Conservation (phyloP, 2,888 invertebrate genomes). For the Heteromyza rotundicornis region DNA sequence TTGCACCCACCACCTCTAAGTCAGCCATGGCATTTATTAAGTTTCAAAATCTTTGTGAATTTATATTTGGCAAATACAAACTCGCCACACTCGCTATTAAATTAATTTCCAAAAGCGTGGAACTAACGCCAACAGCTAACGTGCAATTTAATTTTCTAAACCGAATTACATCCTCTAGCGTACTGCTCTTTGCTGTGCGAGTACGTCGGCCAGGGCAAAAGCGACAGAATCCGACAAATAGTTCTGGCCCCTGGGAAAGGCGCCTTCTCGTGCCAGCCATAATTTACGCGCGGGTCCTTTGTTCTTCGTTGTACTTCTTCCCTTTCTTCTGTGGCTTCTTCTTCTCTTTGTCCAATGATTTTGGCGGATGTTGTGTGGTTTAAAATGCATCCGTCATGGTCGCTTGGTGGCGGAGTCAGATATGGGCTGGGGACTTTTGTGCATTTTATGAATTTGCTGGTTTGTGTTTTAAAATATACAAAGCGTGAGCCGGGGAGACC, state of each 20-base stretch:
- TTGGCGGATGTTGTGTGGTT: neutral
- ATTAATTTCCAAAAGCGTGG: no score
- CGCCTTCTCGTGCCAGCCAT: neutral
- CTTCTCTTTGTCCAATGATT: neutral
- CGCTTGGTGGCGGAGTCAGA: no score
- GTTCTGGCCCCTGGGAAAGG: neutral
- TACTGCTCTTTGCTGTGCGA: no score
- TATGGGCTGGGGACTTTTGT: neutral
- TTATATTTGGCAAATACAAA: no score
- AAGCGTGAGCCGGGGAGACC: no score
- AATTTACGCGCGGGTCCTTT: neutral
- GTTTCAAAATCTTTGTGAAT: no score
- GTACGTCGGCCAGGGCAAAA: neutral
- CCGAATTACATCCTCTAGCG: neutral
- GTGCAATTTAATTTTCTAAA: neutral
- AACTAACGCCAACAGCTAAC: neutral
- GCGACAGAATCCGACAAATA: conserved; percentile 1
- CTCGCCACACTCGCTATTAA: no score
- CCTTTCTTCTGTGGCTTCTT: neutral
- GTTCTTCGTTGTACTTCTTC: neutral
- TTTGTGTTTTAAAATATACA: no score
- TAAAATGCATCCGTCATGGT: no score
- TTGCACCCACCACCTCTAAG: no score
- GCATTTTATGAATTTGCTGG: no score
- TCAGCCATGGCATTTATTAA: no score